A percentile compares a stretch with the other conserved stretches of the same genome.
Evolutionary conservation across 1,140 invertebrate genomes (phyloP).

Genomic region (Hormaphis cornu): DNA sequence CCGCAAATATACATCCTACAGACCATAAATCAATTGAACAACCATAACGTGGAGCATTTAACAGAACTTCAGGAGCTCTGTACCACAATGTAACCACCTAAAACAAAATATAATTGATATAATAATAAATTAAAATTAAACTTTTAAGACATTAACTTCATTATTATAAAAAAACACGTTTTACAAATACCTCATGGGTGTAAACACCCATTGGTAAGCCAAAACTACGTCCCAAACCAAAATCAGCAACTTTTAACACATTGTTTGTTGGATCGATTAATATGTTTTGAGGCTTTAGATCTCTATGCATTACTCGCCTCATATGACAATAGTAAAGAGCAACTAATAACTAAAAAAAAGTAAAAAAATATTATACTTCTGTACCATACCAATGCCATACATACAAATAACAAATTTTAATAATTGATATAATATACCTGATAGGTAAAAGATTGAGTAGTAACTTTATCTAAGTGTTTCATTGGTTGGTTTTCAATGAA

Average conservation of each 20-base stretch:
- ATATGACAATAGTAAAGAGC: conserved; percentile 94
- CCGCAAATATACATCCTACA: conserved; percentile 91
- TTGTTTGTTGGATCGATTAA: conserved; percentile 79
- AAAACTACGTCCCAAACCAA: conserved; percentile 91
- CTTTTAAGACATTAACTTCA: too few species aligned
- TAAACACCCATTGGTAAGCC: conserved; percentile 92
- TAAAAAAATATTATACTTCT: too few species aligned
- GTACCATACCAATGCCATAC: too few species aligned
- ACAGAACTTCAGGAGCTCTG: conserved; percentile 90
- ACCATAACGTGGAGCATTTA: conserved; percentile 80
- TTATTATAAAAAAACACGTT: too few species aligned
- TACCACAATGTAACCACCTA: conserved; percentile 96
- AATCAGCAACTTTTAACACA: conserved; percentile 96
- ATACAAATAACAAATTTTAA: neutral
- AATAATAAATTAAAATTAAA: too few species aligned
- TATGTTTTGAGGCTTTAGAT: conserved; percentile 97
- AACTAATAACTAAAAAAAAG: conserved; percentile 33
- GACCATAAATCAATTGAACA: conserved; percentile 96
- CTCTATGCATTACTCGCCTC: conserved; percentile 85
- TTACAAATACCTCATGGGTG: conserved; percentile 78
- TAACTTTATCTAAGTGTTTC: conserved; percentile 56
- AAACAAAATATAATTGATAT: too few species aligned
- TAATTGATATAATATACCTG: conserved; percentile 43
- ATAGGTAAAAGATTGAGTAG: conserved; percentile 58
- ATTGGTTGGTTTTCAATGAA: conserved; percentile 81